phyloP scores from a whole-genome alignment of 2,113 vertebrate genomes.

The Dromaius novaehollandiae region DNA sequence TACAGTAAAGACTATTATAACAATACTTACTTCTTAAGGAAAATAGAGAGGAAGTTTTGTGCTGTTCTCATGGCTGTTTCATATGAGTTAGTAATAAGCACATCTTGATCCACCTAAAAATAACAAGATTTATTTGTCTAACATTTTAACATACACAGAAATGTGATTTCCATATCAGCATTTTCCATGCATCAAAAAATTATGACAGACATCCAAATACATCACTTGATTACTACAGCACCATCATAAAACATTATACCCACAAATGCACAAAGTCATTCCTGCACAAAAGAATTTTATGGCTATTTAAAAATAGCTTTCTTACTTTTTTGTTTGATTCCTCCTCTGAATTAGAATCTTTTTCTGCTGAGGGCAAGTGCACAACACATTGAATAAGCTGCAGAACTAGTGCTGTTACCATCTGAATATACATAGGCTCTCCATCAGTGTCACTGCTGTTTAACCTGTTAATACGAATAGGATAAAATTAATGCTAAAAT shows the following conservation, averaged over 20 bases:
- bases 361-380: constrained; percentile 88
- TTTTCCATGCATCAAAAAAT: not conserved
- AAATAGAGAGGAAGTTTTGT: constrained; percentile 98
- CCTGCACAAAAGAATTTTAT: not conserved
- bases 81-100: constrained; percentile 97
- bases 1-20: not conserved
- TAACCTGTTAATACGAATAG: constrained; percentile 77
- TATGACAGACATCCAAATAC: not conserved
- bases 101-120: constrained; percentile 94
- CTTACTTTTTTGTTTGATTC: constrained; percentile 93
- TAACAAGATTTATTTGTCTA: constrained; percentile 2
- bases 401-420: constrained; percentile 97
- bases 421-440: constrained; percentile 97
- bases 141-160: not conserved
- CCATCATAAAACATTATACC: not conserved
- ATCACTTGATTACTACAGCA: not conserved
- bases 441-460: constrained; percentile 97
- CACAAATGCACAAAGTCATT: accelerated
- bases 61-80: constrained; percentile 99
- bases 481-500: not conserved
- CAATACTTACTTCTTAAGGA: constrained; percentile 94
- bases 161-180: not conserved
- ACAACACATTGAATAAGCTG: constrained; percentile 99
- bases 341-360: constrained; percentile 85
- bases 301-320: not conserved